A percentile compares a stretch with the other conserved stretches of the same genome.
These are phyloP conservation scores for Sebastes glaucus DNA, from an alignment of 2,797 vertebrate genomes.

Conservation along the genomic window DNA sequence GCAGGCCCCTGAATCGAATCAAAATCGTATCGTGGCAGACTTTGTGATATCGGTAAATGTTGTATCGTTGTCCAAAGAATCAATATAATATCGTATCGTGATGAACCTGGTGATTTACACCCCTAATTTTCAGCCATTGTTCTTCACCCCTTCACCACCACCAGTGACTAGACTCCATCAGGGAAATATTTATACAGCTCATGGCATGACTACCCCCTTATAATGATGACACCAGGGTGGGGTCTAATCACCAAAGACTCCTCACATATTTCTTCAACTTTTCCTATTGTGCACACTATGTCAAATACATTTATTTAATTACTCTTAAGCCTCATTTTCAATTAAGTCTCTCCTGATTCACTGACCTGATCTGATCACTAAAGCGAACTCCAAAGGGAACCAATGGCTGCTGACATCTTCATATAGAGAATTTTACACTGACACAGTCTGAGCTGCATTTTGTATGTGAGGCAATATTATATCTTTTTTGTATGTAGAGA, in stretches of 20 bases:
- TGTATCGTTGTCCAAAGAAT: no score
- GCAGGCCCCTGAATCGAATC: no score
- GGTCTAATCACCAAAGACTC: not conserved
- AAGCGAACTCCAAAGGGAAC: conserved; percentile 10
- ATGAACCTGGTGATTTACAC: no score
- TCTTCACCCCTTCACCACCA: not conserved
- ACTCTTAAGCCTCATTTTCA: not conserved
- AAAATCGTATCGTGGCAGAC: no score
- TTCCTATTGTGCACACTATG: not conserved
- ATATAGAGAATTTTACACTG: conserved; percentile 2
- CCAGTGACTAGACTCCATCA: not conserved
- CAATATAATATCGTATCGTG: no score
- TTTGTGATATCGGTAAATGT: no score
- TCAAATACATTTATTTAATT: not conserved
- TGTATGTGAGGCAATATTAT: not conserved
- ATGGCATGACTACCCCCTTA: not conserved
- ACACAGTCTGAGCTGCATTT: not conserved
- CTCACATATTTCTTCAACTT: not conserved
- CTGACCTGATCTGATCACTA: not conserved
- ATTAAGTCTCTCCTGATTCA: not conserved
- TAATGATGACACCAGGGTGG: not conserved
- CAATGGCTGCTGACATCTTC: conserved; percentile 1
- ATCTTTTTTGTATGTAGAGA: not conserved
- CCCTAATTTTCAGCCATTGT: not conserved
- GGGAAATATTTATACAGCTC: not conserved